Evolutionary conservation across 2,888 invertebrate species (phyloP), one percentile per base, ranked within the genome.

Genomic region (Spisula solida): DNA sequence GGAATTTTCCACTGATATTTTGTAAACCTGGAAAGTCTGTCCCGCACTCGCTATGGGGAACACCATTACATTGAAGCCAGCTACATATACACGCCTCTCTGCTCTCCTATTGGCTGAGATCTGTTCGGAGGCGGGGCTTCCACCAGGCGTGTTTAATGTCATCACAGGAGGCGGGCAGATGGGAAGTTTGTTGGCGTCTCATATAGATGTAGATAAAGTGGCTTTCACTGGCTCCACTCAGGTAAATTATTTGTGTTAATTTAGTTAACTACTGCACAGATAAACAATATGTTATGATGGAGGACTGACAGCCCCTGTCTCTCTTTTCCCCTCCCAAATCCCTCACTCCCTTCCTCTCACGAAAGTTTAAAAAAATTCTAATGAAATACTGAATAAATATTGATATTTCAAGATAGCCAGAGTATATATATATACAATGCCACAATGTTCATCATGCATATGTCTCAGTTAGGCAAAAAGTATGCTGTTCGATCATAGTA

Each of bases 1-100:
- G 97, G 95, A 96, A 96, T 87, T 97, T 97, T 90, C 97, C 97
- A 2, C 94, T 97, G 82, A 96, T 97, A 95, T n/a, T n/a, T 93
- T 97, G 83, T 95, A 97, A 88, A 97, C 97, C 2, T 96, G 97
- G 96, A 96, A 97, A 91, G 94, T 97, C 20, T 97, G 97, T 81
- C 97, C 97, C 55, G 97, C 97, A 34, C 94, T 97, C 85, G 97
- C 97, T 31, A 97, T 97, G 95, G 97, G 97, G 31, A 97, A 97
- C 94, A 96, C 97, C 56, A 96, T 97, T 25, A 95, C 97, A 20
- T 94, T 97, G n/a, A 97, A 97, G 91, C 97, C 97, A 20, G 97
- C 97, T 31, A 95, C 96, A 1, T 96, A 96, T 92, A 96, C 97
- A 4, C 95, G 97, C 31, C 95, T 97, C 25, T 95, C 97, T 84